Conservation (phyloP, 2,113 vertebrate genomes). For the Numida meleagris region DNA sequence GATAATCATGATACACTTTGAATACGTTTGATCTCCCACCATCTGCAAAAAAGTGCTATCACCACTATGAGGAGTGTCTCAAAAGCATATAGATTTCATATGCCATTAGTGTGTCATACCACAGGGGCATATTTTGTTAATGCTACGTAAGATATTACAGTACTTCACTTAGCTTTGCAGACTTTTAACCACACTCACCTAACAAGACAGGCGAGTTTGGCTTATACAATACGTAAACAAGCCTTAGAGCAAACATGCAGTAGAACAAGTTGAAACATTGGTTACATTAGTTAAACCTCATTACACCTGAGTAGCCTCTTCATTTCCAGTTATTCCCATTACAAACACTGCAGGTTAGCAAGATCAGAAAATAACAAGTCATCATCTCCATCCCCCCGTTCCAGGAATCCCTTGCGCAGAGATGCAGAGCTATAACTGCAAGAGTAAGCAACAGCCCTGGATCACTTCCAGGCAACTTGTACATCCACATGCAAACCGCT, state of each 20-base stretch:
- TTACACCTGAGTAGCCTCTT: slow-evolving; percentile 65
- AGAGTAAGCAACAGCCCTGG: background rate
- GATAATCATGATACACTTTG: background rate
- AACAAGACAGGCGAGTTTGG: slow-evolving; percentile 80
- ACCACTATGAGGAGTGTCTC: background rate
- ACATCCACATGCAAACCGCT: background rate
- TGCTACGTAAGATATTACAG: slow-evolving; percentile 60
- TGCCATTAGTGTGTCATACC: background rate
- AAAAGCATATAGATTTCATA: background rate
- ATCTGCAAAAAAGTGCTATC: background rate
- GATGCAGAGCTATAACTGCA: background rate
- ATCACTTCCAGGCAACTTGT: background rate
- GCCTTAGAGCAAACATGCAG: slow-evolving; percentile 64
- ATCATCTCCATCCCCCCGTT: background rate
- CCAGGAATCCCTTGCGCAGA: background rate
- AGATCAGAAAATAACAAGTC: background rate
- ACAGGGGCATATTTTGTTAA: slow-evolving; percentile 26
- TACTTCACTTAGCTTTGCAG: slow-evolving; percentile 57
- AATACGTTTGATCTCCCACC: background rate
- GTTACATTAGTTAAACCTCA: slow-evolving; percentile 62
- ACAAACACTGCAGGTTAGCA: slow-evolving; percentile 18
- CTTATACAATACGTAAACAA: slow-evolving; percentile 75
- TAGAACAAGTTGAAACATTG: slow-evolving; percentile 68
- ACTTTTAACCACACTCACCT: slow-evolving; percentile 65
- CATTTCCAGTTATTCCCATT: slow-evolving; percentile 35